phyloP scores from a whole-genome alignment of 2,113 vertebrate genomes.

The Rynchops niger region DNA sequence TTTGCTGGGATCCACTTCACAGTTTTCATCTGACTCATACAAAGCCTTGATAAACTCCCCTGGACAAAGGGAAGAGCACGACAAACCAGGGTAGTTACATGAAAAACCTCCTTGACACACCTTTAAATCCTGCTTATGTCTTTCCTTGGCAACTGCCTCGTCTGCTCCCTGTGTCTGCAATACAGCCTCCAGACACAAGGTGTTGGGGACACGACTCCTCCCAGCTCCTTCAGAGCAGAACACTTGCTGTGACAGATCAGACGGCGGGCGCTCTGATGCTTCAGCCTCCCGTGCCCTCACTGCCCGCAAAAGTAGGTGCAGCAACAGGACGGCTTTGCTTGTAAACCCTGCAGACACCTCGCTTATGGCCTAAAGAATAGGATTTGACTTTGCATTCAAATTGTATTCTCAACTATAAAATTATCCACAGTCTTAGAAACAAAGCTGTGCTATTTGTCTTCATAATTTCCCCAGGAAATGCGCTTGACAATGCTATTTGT shows the following conservation, averaged over 20 bases:
- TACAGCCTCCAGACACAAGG: slow-evolving; percentile 16
- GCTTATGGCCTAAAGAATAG: background rate
- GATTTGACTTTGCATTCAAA: background rate
- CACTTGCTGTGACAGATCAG: background rate
- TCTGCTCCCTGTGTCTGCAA: background rate
- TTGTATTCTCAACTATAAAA: background rate
- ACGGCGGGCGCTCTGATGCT: background rate
- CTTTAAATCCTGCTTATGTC: slow-evolving; percentile 33
- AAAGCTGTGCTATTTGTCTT: background rate
- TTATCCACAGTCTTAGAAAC: background rate
- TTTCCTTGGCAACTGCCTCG: background rate
- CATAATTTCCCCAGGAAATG: background rate
- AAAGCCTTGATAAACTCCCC: slow-evolving; percentile 96
- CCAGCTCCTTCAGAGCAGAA: background rate
- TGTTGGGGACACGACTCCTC: background rate
- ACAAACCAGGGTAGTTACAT: background rate
- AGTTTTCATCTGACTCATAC: slow-evolving; percentile 97
- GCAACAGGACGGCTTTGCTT: background rate
- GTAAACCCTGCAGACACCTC: background rate
- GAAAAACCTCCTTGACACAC: slow-evolving; percentile 21
- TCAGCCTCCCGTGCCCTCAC: background rate
- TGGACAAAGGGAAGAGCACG: slow-evolving; percentile 58
- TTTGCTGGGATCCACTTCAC: slow-evolving; percentile 91
- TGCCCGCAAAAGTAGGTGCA: background rate
- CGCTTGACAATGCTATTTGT: background rate